A percentile compares a stretch with the other conserved stretches of the same genome.
These are phyloP conservation scores for Sweltsa coloradensis DNA, from an alignment of 1,140 invertebrate genomes.

Conservation along the genomic window DNA sequence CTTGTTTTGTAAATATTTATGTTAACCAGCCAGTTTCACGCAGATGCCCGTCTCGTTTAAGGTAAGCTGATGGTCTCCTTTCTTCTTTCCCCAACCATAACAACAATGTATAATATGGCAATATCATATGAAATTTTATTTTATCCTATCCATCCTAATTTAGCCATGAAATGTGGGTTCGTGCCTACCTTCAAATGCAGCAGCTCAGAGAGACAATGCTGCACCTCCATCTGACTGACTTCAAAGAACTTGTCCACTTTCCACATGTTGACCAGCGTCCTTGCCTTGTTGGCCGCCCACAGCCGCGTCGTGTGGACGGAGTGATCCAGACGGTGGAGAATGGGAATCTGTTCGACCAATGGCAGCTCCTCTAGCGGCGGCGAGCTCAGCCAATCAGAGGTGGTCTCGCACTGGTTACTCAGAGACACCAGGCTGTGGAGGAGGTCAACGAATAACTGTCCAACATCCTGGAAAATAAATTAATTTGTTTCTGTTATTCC, in stretches of 20 bases:
- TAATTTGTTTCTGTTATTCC: background rate
- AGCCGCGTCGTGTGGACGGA: constrained; percentile 59
- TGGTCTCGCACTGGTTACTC: constrained; percentile 53
- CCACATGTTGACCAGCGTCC: constrained; percentile 57
- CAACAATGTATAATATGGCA: too few species aligned
- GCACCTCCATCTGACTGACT: constrained; percentile 43
- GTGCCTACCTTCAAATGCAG: too few species aligned
- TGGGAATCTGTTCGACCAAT: constrained; percentile 64
- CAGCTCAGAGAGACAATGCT: constrained; percentile 36
- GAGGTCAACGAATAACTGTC: constrained; percentile 45
- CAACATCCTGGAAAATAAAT: constrained; percentile 26
- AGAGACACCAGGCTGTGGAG: constrained; percentile 46
- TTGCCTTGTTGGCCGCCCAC: constrained; percentile 56
- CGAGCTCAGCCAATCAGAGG: constrained; percentile 42
- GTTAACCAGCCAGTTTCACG: too few species aligned
- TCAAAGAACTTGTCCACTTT: constrained; percentile 53
- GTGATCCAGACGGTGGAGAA: constrained; percentile 64
- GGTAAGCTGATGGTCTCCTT: too few species aligned
- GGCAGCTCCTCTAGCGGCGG: constrained; percentile 44
- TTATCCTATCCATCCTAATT: too few species aligned
- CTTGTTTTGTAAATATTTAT: too few species aligned
- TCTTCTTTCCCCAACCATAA: too few species aligned
- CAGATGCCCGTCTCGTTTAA: too few species aligned
- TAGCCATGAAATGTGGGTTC: background rate
- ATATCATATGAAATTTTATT: background rate